Evolutionary conservation across 2,888 invertebrate genomes (phyloP), one percentile per base, ranked within the genome.

Genomic region (Carpatolechia fugitivella): DNA sequence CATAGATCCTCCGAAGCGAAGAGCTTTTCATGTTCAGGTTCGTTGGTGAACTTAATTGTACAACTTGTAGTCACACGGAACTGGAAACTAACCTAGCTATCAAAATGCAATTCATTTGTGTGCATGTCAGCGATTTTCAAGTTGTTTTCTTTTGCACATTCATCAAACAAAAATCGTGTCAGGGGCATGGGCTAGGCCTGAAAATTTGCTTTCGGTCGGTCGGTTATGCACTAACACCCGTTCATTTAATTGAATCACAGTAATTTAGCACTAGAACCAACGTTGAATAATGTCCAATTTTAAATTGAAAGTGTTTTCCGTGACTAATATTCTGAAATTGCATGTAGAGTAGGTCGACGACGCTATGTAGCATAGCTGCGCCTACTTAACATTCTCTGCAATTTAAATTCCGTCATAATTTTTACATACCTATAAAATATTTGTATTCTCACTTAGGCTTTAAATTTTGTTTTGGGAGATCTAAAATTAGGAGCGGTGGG

Each of bases 161-260:
- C 71, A 77, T 80, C 78, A 79, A 78, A 74, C 72, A 64, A 60
- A 55, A 66, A 82, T 72, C 60, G 69, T 79, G 87, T 81, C 86
- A 86, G 76, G 85, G 85, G 72, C 80, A 62, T 29, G 55, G 55
- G 62, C 54, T 54, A 24, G 46, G 41, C 33, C 36, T 51, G 31
- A 36, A 44, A 50, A 50, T 50, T 38, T 35, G 16, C 18, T 31
- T 20, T 29, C 14, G 29, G 24, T 44, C 29, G 54, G 31, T 10
- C 36, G 38, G 24, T 47, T 18, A 20, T 54, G 31, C 40, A 49
- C 29, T 18, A 33, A 49, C 8, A 20, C n/a, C 30, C 14, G 13
- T n/a, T 8, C 6, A 44, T 44, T 44, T 38, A 38, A 51, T 51
- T 51, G 51, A 38, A 51, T 38, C 40, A 40, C 51, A 24, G 51